A percentile compares a stretch with the other conserved stretches of the same genome.
Evolutionary conservation across 2,888 invertebrate species (phyloP).

Genomic region (Harpalus rufipes): DNA sequence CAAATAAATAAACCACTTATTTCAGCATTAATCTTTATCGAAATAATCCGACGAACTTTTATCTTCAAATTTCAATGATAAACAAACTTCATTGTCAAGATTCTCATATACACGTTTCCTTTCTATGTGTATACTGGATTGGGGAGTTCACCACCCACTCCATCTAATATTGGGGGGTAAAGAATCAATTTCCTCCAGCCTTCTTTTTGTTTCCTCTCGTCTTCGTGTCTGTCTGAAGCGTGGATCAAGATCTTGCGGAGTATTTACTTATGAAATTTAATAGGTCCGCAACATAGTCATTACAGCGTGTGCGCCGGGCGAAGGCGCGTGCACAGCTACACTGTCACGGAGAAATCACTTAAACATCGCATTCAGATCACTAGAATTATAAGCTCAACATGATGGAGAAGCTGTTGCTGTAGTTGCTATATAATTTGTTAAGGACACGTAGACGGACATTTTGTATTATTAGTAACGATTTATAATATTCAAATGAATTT

Average conservation of each 20-base stretch:
- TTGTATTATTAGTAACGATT: no score
- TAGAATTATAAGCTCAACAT: conserved; percentile 1
- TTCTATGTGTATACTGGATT: no score
- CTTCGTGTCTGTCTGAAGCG: conserved; percentile 28
- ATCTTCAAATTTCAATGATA: no score
- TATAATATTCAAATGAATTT: no score
- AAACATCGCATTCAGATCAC: conserved; percentile 15
- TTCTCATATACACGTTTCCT: no score
- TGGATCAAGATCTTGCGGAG: conserved; percentile 59
- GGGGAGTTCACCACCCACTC: neutral
- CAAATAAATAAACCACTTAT: no score
- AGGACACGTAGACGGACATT: no score
- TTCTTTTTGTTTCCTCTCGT: neutral
- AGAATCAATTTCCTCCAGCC: conserved; percentile 1
- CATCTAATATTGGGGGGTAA: neutral
- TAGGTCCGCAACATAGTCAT: conserved; percentile 62
- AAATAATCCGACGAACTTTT: no score
- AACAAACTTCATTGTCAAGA: no score
- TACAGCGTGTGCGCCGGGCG: conserved; percentile 50
- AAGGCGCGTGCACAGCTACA: conserved; percentile 30
- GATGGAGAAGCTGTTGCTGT: no score
- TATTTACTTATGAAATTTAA: conserved; percentile 67
- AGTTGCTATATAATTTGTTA: neutral
- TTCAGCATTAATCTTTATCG: no score
- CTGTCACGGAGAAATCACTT: conserved; percentile 32